Conservation (phyloP, 2,888 invertebrate genomes). For the Sphaeridia pumilis region DNA sequence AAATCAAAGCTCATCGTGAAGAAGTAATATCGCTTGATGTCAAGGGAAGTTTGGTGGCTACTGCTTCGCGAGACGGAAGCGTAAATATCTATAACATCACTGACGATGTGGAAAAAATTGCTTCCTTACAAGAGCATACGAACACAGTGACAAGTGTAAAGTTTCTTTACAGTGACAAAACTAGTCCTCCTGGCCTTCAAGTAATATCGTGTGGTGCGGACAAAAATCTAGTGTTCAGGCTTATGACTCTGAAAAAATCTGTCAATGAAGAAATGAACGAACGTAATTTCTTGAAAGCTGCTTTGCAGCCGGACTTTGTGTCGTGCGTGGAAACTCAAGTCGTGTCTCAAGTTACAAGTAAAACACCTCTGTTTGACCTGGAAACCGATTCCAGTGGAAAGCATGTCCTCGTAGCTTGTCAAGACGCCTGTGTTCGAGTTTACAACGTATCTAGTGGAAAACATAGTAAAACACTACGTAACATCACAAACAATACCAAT, state of each 20-base stretch:
- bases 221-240: conserved; percentile 84
- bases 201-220: conserved; percentile 96
- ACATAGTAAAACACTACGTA: conserved; percentile 60
- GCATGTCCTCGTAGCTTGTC: conserved; percentile 88
- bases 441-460: conserved; percentile 84
- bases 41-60: conserved; percentile 50
- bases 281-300: conserved; percentile 18
- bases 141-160: conserved; percentile 35
- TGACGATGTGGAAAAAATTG: conserved; percentile 39
- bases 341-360: conserved; percentile 48
- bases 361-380: conserved; percentile 95
- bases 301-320: conserved; percentile 23
- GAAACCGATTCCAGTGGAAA: conserved; percentile 82
- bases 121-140: conserved; percentile 33
- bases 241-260: conserved; percentile 37
- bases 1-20: conserved; percentile 92
- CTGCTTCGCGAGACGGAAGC: conserved; percentile 83
- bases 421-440: conserved; percentile 87
- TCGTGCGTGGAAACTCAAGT: conserved; percentile 31
- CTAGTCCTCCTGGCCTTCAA: conserved; percentile 47
- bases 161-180: conserved; percentile 30
- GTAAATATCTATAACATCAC: conserved; percentile 88
- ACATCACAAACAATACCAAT: conserved; percentile 18
- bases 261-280: conserved; percentile 18
- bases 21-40: conserved; percentile 93